A percentile compares a stretch with the other conserved stretches of the same genome.
phyloP scores from a whole-genome alignment of 2,888 invertebrate genomes.

The Eulithis testata region DNA sequence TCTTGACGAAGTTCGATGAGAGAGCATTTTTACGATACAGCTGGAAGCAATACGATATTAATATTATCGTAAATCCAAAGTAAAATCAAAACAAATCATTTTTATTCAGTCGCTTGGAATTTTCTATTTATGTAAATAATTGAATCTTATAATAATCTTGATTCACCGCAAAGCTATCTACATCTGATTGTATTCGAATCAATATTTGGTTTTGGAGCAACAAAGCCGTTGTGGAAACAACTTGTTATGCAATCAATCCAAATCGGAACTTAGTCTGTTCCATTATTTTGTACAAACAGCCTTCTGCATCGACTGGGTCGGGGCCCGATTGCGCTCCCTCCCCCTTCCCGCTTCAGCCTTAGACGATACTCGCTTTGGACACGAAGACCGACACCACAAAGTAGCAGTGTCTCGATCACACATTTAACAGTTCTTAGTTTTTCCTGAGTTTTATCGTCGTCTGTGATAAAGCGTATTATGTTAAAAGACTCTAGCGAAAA shows the following conservation, averaged over 20 bases:
- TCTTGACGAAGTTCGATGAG: constrained; percentile 21
- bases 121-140: background rate
- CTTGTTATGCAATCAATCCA: constrained; percentile 22
- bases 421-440: too few relatives aligned
- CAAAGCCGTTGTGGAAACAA: constrained; percentile 7
- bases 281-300: constrained; percentile 31
- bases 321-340: background rate
- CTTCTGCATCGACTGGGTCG: constrained; percentile 20
- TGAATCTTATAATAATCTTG: background rate
- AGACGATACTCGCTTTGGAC: background rate
- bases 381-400: background rate
- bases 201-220: constrained; percentile 1
- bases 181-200: constrained; percentile 1
- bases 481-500: too few relatives aligned
- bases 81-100: constrained; percentile 5
- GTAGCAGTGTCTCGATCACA: too few relatives aligned
- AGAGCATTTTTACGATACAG: constrained; percentile 10
- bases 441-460: too few relatives aligned
- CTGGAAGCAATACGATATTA: constrained; percentile 26
- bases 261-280: constrained; percentile 26
- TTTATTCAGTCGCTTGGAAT: too few relatives aligned
- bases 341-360: background rate
- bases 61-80: constrained; percentile 18
- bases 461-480: too few relatives aligned
- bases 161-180: background rate